Conservation (phyloP, 2,888 invertebrate species). For the Sinhomidia bicolor region DNA sequence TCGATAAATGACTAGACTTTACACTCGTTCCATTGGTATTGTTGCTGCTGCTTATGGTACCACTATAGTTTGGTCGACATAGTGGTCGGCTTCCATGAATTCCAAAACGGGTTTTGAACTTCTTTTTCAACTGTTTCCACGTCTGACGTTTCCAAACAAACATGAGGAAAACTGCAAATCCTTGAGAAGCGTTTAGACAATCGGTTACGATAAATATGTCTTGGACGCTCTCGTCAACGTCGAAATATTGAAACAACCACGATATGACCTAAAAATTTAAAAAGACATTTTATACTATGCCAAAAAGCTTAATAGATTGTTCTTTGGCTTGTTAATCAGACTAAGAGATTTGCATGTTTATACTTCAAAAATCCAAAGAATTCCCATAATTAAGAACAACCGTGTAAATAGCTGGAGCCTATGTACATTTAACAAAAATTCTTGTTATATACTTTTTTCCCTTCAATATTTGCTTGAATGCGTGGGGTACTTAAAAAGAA, state of each 20-base stretch:
- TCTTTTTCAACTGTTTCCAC: constrained; percentile 68
- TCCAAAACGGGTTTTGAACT: constrained; percentile 39
- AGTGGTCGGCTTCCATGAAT: constrained; percentile 26
- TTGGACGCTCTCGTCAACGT: constrained; percentile 55
- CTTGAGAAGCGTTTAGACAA: constrained; percentile 73
- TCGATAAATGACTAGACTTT: constrained; percentile 67
- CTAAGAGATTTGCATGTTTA: background rate
- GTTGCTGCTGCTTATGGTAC: constrained; percentile 52
- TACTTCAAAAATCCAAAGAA: constrained; percentile 74
- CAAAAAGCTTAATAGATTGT: background rate
- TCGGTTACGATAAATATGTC: constrained; percentile 71
- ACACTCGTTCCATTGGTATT: constrained; percentile 51
- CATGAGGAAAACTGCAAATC: constrained; percentile 71
- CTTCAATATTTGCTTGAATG: background rate
- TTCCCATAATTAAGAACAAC: constrained; percentile 72
- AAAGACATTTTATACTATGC: too few relatives aligned
- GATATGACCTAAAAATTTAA: constrained; percentile 55
- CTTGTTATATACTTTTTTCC: background rate
- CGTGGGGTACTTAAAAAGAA: background rate
- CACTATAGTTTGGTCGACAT: constrained; percentile 37
- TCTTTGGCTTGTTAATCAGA: background rate
- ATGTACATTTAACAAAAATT: background rate
- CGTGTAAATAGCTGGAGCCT: constrained; percentile 73
- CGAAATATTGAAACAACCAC: constrained; percentile 60
- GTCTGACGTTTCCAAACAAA: constrained; percentile 71